Base-by-base conservation (phyloP, 2,797 vertebrate species). In the Microtus obscurus region DNA sequence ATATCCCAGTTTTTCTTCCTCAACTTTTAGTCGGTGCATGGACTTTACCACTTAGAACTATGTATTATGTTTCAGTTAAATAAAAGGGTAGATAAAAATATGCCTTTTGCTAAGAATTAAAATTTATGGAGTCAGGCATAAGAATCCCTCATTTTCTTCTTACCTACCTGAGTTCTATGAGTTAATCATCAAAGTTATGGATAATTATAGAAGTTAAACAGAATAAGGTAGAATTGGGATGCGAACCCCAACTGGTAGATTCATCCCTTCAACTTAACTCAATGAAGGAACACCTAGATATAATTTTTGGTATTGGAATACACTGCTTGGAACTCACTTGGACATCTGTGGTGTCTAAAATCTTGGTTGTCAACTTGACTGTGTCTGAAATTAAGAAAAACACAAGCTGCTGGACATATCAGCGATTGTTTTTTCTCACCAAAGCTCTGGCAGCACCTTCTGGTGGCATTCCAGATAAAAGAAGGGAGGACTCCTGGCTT, bases 251-350 rank as follows among this genome's bases (percentile, higher is more conserved):
- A 37, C 59, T 90, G 65, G 40, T 65, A 79, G 91, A 93, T 81
- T n/a, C 9, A 73, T 92, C 16, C 71, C 23, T 89, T 89, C 31
- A 87, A 56, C 51, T 90, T 95, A 93, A 56, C 65, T 1, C 4
- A 87, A 73, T 88, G 16, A 96, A 95, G 69, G 83, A 94, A 61
- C n/a, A 71, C 13, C 0, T 27, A 48, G 23, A 86, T 71, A 17
- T n/a, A 90, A 65, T 96, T 95, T 56, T 4, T 34, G 56, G 51
- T 56, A 37, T 87, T 81, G 40, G 78, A 81, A 87, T 59, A 85
- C 88, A 0, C 11, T 87, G 2, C 9, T 96, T 81, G 31, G 2
- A 85, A 71, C 85, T 61, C 63, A 79, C 23, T 53, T 43, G 13
- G 48, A 12, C 17, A 45, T 45, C 11, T 5, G 6, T 48, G 45